phyloP scores from a whole-genome alignment of 2,797 vertebrate genomes.

The Echeneis naucrates region DNA sequence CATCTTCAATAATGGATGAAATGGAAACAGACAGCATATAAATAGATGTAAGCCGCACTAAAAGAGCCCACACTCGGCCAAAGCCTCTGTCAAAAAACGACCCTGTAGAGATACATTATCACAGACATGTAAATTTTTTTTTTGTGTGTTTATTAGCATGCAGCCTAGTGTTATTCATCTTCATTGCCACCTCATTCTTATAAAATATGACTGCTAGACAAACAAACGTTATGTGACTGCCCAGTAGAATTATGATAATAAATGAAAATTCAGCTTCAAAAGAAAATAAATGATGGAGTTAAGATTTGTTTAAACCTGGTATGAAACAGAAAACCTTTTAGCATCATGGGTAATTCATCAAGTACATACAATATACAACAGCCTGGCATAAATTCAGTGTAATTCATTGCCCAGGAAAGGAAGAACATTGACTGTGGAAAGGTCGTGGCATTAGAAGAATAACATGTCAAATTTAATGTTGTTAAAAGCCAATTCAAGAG shows the following conservation, averaged over 20 bases:
- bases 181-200: no score
- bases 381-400: neutral
- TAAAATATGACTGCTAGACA: no score
- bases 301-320: neutral
- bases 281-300: neutral
- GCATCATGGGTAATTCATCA: neutral
- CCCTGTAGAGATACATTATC: neutral
- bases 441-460: conserved; percentile 15
- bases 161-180: neutral
- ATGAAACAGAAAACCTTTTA: conserved; percentile 1
- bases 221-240: neutral
- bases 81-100: neutral
- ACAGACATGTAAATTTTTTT: neutral
- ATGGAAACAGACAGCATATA: neutral
- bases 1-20: conserved; percentile 6
- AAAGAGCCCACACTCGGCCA: no score
- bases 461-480: neutral
- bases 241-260: neutral
- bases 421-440: conserved; percentile 8
- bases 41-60: neutral
- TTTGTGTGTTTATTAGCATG: neutral
- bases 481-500: conserved; percentile 18
- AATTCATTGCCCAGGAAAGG: conserved; percentile 12
- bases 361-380: neutral
- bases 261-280: neutral